Evolutionary conservation across 2,113 vertebrate species (phyloP).

Genomic region (Egretta garzetta): DNA sequence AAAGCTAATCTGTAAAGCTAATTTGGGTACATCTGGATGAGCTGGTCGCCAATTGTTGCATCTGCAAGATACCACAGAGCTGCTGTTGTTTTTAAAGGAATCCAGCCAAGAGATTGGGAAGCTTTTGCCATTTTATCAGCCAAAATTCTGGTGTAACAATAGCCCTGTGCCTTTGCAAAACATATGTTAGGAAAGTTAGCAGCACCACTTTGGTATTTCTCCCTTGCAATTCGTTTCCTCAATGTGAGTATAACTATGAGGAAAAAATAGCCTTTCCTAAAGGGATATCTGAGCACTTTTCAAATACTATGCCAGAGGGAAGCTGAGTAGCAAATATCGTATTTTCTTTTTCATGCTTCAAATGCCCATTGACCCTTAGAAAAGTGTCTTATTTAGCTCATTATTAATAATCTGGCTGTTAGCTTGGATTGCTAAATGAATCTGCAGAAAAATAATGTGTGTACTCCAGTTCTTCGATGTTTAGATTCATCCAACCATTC

Average conservation of each 20-base stretch:
- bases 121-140: background rate
- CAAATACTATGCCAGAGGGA: background rate
- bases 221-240: background rate
- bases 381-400: background rate
- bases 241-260: background rate
- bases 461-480: background rate
- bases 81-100: background rate
- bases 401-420: conserved; percentile 42
- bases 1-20: background rate
- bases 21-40: background rate
- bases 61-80: background rate
- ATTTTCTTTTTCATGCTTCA: background rate
- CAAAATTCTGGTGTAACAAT: background rate
- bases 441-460: conserved; percentile 31
- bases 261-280: background rate
- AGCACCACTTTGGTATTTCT: background rate
- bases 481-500: conserved; percentile 39
- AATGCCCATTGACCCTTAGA: background rate
- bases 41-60: background rate
- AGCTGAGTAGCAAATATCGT: background rate
- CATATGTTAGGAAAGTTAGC: background rate
- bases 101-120: background rate
- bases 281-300: background rate
- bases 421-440: conserved; percentile 21
- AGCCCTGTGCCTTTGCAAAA: background rate